Percentiles rank a stretch among this genome's conserved stretches.
phyloP scores from a whole-genome alignment of 2,113 vertebrate genomes.

The Peromyscus polionotus region DNA sequence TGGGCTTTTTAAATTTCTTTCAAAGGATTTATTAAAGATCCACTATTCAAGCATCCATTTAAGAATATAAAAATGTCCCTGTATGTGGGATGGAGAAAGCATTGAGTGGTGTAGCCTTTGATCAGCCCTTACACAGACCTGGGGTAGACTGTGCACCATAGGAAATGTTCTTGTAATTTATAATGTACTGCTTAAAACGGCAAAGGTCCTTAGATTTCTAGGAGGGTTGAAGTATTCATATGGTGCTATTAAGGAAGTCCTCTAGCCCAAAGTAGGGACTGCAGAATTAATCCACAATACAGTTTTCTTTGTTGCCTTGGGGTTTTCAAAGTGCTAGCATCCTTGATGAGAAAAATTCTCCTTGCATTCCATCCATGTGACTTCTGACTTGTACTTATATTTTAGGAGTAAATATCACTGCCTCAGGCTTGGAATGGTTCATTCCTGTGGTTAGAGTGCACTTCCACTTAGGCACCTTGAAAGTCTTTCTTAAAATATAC shows the following conservation, averaged over 20 bases:
- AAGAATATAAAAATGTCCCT: not conserved
- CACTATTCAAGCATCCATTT: not conserved
- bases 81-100: not conserved
- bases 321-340: not conserved
- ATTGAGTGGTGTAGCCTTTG: too few species aligned
- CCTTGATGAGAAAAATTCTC: not conserved
- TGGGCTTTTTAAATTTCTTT: not conserved
- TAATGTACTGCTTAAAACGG: not conserved
- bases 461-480: not conserved
- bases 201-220: constrained; percentile 20
- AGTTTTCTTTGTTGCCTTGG: not conserved
- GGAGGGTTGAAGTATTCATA: not conserved
- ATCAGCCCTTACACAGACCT: too few species aligned
- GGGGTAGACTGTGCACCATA: not conserved
- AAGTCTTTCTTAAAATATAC: not conserved
- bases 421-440: not conserved
- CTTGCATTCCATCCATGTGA: not conserved
- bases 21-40: constrained; percentile 21
- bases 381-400: not conserved
- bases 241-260: constrained; percentile 7
- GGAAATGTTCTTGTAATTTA: not conserved
- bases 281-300: not conserved
- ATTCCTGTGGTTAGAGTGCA: not conserved
- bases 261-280: not conserved
- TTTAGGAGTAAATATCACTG: not conserved